Percentiles rank a stretch among this genome's conserved stretches.
These are phyloP conservation scores for Brachionus rotundiformis DNA, from an alignment of 1,140 invertebrate genomes.

Conservation along the genomic window DNA sequence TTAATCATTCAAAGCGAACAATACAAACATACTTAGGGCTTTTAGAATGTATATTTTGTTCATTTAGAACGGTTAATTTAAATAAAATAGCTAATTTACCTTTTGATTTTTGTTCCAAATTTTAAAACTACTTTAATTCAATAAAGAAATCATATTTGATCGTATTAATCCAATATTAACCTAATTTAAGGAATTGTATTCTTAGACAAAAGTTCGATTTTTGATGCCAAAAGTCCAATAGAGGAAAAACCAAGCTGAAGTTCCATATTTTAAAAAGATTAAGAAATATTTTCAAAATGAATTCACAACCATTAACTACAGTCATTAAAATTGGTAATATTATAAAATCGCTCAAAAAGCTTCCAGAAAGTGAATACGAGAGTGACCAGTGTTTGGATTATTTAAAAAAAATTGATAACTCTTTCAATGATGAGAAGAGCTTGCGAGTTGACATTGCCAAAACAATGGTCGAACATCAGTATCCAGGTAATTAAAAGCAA, in stretches of 20 bases:
- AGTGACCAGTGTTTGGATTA: slow-evolving; percentile 37
- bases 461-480: slow-evolving; percentile 36
- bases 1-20: slow-evolving; percentile 8
- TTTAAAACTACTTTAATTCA: background rate
- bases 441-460: slow-evolving; percentile 4
- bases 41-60: background rate
- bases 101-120: slow-evolving; percentile 26
- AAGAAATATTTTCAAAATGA: slow-evolving; percentile 23
- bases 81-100: slow-evolving; percentile 35
- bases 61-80: slow-evolving; percentile 35
- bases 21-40: background rate
- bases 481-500: background rate
- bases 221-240: background rate
- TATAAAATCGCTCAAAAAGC: slow-evolving; percentile 38
- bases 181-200: slow-evolving; percentile 3
- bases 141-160: background rate
- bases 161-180: slow-evolving; percentile 1
- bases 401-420: slow-evolving; percentile 41
- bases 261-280: slow-evolving; percentile 19
- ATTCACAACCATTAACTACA: slow-evolving; percentile 21
- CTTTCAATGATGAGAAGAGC: slow-evolving; percentile 36
- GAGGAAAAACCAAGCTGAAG: slow-evolving; percentile 11
- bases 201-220: background rate
- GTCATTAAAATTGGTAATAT: slow-evolving; percentile 45
- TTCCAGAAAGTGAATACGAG: slow-evolving; percentile 36